A percentile compares a stretch with the other conserved stretches of the same genome.
Evolutionary conservation across 1,140 invertebrate genomes (phyloP).

Genomic region (honey bee (Apis mellifera)): DNA sequence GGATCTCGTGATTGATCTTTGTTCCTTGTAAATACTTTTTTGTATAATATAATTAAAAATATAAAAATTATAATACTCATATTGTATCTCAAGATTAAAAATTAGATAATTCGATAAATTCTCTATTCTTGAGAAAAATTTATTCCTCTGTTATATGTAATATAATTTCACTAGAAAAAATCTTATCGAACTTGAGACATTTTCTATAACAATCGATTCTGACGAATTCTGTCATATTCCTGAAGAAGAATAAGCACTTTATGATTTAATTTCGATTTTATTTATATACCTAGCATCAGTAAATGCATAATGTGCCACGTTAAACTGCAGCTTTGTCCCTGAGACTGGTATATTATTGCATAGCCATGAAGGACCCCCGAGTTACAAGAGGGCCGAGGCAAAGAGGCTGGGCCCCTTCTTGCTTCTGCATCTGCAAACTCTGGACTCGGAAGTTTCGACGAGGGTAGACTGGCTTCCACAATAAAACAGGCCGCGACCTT

Average conservation of each 20-base stretch:
- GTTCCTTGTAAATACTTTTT: too few species aligned
- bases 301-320: constrained; percentile 70
- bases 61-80: too few species aligned
- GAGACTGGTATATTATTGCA: constrained; percentile 74
- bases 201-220: not conserved
- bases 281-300: constrained; percentile 57
- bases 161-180: too few species aligned
- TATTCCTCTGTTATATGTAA: too few species aligned
- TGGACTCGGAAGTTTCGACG: constrained; percentile 14
- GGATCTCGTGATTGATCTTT: too few species aligned
- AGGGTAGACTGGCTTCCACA: constrained; percentile 43
- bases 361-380: constrained; percentile 60
- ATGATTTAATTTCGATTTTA: constrained; percentile 75
- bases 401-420: constrained; percentile 22
- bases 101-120: too few species aligned
- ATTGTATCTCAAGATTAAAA: too few species aligned
- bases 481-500: constrained; percentile 44
- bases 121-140: too few species aligned
- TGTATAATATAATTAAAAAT: too few species aligned
- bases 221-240: constrained; percentile 57
- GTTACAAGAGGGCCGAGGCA: constrained; percentile 40
- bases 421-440: constrained; percentile 48
- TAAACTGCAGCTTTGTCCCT: constrained; percentile 76
- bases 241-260: constrained; percentile 69
- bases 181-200: too few species aligned